Conservation (phyloP, 1,140 invertebrate species). For the Cyclargus thomasi region DNA sequence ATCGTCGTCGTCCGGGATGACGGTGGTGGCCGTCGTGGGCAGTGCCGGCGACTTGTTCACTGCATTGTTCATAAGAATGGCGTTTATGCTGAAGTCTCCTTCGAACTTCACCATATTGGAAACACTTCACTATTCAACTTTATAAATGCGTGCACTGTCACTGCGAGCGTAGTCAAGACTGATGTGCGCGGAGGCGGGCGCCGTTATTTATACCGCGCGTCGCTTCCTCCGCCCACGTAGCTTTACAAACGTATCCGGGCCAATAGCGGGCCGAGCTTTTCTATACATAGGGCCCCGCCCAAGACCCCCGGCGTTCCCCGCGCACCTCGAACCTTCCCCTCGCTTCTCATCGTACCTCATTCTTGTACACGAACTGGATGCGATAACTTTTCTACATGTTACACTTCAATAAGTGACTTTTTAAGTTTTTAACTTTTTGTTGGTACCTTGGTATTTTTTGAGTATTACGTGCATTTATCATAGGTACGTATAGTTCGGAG, state of each 20-base stretch:
- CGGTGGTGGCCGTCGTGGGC: conserved; percentile 47
- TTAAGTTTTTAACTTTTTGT: conserved; percentile 20
- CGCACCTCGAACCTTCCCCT: conserved; percentile 24
- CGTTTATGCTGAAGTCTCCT: conserved; percentile 71
- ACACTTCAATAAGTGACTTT: conserved; percentile 7
- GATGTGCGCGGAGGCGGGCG: conserved; percentile 59
- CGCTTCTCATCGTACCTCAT: conserved; percentile 27
- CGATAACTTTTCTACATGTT: conserved; percentile 31
- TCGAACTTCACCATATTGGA: conserved; percentile 69
- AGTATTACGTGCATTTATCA: conserved; percentile 27
- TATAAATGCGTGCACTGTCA: conserved; percentile 42
- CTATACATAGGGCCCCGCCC: conserved; percentile 47
- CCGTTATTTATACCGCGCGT: conserved; percentile 42
- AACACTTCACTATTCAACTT: conserved; percentile 44
- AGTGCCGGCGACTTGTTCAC: conserved; percentile 49
- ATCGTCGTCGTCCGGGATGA: conserved; percentile 56
- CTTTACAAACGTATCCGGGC: conserved; percentile 31
- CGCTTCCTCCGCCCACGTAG: conserved; percentile 41
- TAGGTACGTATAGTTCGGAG: conserved; percentile 19
- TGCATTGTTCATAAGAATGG: conserved; percentile 63
- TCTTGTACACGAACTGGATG: conserved; percentile 29
- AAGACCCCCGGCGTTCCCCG: conserved; percentile 25
- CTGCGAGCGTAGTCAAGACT: conserved; percentile 53
- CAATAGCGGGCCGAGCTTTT: conserved; percentile 52
- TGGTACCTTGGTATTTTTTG: conserved; percentile 28